phyloP scores from a whole-genome alignment of 2,113 vertebrate genomes.

The Apistogramma diplotaenia region DNA sequence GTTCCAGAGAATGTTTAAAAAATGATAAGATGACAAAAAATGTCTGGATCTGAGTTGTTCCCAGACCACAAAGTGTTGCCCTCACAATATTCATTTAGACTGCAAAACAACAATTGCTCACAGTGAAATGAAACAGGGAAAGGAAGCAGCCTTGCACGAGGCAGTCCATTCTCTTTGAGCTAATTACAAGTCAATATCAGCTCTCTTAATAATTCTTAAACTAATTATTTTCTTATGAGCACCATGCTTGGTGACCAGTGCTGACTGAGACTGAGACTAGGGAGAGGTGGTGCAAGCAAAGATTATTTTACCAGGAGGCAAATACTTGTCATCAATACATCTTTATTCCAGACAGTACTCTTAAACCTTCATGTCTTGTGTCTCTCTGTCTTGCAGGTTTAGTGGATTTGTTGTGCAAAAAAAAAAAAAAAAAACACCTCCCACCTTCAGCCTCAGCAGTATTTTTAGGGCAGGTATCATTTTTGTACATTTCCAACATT shows the following conservation, averaged over 20 bases:
- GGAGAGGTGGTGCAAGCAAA: not conserved
- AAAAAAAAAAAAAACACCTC: not conserved
- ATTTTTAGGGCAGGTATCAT: not conserved
- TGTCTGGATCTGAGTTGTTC: not conserved
- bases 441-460: not conserved
- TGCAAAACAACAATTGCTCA: not conserved
- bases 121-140: not conserved
- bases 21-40: not conserved
- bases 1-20: not conserved
- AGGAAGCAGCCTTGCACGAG: not conserved
- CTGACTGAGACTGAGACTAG: constrained; percentile 35
- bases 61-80: not conserved
- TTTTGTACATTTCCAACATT: not conserved
- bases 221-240: not conserved
- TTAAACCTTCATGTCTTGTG: constrained; percentile 7
- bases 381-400: constrained; percentile 44
- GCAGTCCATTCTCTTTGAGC: not conserved
- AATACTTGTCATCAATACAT: not conserved
- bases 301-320: constrained; percentile 26
- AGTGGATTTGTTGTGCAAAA: not conserved
- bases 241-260: not conserved
- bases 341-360: not conserved
- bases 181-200: not conserved
- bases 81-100: not conserved
- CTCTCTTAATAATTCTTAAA: not conserved